A percentile compares a stretch with the other conserved stretches of the same genome.
phyloP scores from a whole-genome alignment of 2,113 vertebrate genomes.

The Prolemur simus region DNA sequence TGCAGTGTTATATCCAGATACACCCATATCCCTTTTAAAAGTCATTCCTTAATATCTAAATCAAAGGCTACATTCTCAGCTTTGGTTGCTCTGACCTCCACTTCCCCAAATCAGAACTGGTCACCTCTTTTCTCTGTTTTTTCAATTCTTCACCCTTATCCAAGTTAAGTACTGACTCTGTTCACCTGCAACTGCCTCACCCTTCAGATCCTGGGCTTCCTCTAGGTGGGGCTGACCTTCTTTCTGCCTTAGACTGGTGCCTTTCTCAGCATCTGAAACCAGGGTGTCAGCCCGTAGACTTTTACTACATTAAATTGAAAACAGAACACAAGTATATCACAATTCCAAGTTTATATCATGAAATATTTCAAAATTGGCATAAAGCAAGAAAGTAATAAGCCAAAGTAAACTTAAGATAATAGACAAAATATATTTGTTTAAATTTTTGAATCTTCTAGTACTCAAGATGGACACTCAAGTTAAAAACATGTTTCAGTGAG shows the following conservation, averaged over 20 bases:
- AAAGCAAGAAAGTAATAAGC: background rate
- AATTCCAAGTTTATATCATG: background rate
- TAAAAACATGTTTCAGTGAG: background rate
- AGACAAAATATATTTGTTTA: background rate
- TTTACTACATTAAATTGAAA: background rate
- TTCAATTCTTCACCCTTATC: background rate
- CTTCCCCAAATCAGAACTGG: background rate
- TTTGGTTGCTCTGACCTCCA: background rate
- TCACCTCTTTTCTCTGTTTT: background rate
- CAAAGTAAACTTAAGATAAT: background rate
- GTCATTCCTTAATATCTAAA: background rate
- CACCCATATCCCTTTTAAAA: background rate
- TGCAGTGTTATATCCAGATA: background rate
- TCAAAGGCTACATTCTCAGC: background rate
- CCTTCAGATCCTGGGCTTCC: background rate
- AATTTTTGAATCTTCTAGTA: background rate
- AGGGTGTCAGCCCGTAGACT: background rate
- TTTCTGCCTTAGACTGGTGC: background rate
- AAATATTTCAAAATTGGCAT: background rate
- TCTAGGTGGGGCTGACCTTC: background rate
- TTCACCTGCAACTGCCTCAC: fast-evolving
- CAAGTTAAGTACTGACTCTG: background rate
- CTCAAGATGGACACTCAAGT: background rate
- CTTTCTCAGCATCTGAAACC: background rate
- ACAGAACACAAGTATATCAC: background rate